Evolutionary conservation across 1,140 invertebrate species (phyloP), one percentile per base, ranked within the genome.

Genomic region (Drosophila sproati): DNA sequence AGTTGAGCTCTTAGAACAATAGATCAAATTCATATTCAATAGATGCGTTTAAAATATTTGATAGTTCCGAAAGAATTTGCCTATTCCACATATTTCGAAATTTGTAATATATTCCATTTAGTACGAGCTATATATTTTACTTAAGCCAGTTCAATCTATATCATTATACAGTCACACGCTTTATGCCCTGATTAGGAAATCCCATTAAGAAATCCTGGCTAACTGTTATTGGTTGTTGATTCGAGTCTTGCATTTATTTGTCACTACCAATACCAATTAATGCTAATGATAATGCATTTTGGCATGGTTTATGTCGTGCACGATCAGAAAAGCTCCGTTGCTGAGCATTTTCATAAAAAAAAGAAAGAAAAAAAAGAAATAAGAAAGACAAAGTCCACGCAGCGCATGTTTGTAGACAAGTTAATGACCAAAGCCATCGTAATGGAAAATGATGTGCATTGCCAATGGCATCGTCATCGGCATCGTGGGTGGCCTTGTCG

Each of bases 391-490:
- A 20, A 12, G 12, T 45, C 43, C 43, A 12, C n/a, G 12, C n/a
- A 12, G 8, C 20, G 57, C 45, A 32, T 41, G 34, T 43, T 10
- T 20, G 20, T 20, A 20, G 20, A 43, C 28, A 10, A 29, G 56
- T 45, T 47, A 74, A 51, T 63, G 61, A 63, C 41, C n/a, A 55
- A 70, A 77, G 59, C 73, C 54, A 37, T 57, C 52, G 37, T 71
- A 72, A 82, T 82, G 48, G 76, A 76, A 76, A 82, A 77, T 82
- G 41, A 79, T 77, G 76, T 82, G 69, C 69, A 68, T 41, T 51
- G 48, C 47, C 60, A 52, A 10, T 41, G 43, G 12, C 43, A n/a
- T 2, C 43, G 43, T 2, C 52, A 63, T 54, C 31, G 31, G 45
- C 74, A 45, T 41, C n/a, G 41, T 56, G 47, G 39, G 31, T 57